Evolutionary conservation across 2,888 invertebrate genomes (phyloP), one percentile per base, ranked within the genome.

Genomic region (Drosophila phalerata): DNA sequence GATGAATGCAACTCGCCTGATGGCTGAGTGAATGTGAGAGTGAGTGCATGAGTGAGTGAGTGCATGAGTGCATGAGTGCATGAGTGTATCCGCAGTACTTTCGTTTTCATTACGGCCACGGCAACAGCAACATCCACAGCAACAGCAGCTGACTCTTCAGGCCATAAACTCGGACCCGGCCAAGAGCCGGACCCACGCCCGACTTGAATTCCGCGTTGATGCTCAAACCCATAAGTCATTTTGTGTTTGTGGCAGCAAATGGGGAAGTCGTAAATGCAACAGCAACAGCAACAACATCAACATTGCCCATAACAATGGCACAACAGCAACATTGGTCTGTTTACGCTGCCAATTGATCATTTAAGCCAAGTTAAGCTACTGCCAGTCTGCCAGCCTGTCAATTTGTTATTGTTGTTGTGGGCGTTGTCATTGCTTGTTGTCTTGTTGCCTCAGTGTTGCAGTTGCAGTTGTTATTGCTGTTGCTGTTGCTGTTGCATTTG

Each of bases 261-360:
- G 77, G 85, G 85, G 85, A 85, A 85, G 85, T 87, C 84, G 89
- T 87, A 79, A 87, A 86, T 75, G 84, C 86, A 88, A 67, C 88
- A 72, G 68, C 82, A 68, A 37, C 22, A 22, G 22, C 22, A 22
- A 22, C 22, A 22, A 22, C 22, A 22, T 22, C 51, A 51, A n/a
- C 43, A 48, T 28, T 28, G 28, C 5, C 28, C 28, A 28, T 28
- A 6, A 11, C 45, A 56, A 28, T 28, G 28, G 28, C 28, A 13
- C 77, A 56, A 34, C 56, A 71, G 66, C 67, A 69, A 60, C 73
- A 47, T 51, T 52, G 57, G 52, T 60, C 63, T 73, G 79, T 79
- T 89, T 81, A 73, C 77, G 84, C 81, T 73, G 84, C 76, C 84
- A 88, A 84, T 84, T 84, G 88, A 84, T 85, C 85, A 87, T 88